Base-by-base conservation (phyloP, 2,797 vertebrate species). In the Siniperca scherzeri region DNA sequence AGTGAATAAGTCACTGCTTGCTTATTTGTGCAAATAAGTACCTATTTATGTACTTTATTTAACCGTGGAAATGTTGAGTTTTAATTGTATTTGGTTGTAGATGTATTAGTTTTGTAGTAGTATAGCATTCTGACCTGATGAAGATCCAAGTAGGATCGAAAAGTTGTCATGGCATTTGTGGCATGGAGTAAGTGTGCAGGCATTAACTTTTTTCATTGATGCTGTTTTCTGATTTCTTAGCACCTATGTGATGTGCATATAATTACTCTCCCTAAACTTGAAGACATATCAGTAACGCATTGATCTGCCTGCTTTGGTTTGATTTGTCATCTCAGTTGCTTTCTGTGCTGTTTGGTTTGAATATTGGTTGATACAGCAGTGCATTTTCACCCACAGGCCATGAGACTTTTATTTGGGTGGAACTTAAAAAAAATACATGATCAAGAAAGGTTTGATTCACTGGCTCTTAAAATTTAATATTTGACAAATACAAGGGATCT, bases 31-130 rank as follows among this genome's bases (percentile, higher is more conserved):
- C 10, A 44, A 30, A 44, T 57, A 71, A 44, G 44, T 57, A 11
- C 65, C 44, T 40, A n/a, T 46, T 36, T 73, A 19, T 64, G 10
- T 52, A 40, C 21, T 75, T 73, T 38, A 59, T 70, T 55, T 59
- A 48, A 4, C 10, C 57, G 19, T 40, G 3, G 13, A 62, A 46
- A 27, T 36, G 46, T 64, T 53, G 7, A 16, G 27, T 46, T 66
- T 0, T 52, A 61, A 42, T 12, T 17, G 8, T 38, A 36, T 11
- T 17, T 70, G 22, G 9, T 25, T 38, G 30, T 38, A 36, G 14
- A 7, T 55, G 16, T 50, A 50, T 50, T 61, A 36, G 36, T 36
- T 7, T 7, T 36, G 36, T 36, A 5, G 36, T 36, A 36, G 36
- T 36, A 36, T 36, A 5, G 36, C 36, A 5, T 36, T 36, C 36